Conservation (phyloP, 2,113 vertebrate species). For the Myiozetetes cayanensis region DNA sequence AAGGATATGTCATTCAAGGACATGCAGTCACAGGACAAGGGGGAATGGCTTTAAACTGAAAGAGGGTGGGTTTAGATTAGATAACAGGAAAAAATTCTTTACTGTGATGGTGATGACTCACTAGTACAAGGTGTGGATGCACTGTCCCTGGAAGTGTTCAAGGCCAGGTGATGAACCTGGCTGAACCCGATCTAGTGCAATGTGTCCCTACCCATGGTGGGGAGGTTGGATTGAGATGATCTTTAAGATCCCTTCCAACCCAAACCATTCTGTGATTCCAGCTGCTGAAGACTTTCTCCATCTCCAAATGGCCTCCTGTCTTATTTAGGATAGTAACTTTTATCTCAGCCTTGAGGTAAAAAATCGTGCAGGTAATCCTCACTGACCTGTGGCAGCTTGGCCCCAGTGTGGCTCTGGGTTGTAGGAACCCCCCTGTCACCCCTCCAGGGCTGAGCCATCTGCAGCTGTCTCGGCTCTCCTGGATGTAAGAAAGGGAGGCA, state of each 20-base stretch:
- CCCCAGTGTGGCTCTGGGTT: not conserved
- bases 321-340: not conserved
- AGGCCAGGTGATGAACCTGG: not conserved
- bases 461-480: not conserved
- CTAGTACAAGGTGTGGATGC: not conserved
- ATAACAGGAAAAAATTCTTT: not conserved
- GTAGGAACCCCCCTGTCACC: not conserved
- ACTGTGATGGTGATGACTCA: not conserved
- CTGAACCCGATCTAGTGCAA: fast-evolving
- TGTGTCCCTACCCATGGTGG: not conserved
- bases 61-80: not conserved
- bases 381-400: not conserved
- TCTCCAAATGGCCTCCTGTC: not conserved
- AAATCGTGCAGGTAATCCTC: not conserved
- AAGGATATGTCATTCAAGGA: not conserved
- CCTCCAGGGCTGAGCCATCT: not conserved
- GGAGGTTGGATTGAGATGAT: not conserved
- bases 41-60: not conserved
- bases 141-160: not conserved
- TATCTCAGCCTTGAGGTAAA: not conserved
- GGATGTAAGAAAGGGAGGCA: not conserved
- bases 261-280: not conserved
- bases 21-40: not conserved
- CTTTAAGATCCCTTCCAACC: not conserved
- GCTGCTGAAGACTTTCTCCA: not conserved